These are phyloP conservation scores for Protosalanx chinensis DNA, from an alignment of 2,797 vertebrate species.

Conservation along the genomic window DNA sequence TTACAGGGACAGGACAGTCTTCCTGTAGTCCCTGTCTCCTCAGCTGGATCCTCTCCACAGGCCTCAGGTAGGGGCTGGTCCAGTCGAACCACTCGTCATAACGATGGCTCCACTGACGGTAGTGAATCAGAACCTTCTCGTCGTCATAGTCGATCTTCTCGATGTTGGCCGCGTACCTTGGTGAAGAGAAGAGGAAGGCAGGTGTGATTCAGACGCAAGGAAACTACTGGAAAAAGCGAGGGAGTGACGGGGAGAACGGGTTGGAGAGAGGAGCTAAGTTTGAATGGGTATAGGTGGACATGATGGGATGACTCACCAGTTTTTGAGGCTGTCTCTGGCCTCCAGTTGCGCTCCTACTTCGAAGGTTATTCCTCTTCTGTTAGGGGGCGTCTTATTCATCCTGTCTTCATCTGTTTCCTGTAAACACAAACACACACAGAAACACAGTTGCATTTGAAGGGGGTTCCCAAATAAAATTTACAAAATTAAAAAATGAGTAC, in stretches of 20 bases:
- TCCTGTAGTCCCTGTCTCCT: slow-evolving; percentile 72
- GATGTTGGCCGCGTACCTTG: slow-evolving; percentile 94
- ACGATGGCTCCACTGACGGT: slow-evolving; percentile 98
- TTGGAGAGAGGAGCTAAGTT: neutral
- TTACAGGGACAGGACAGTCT: slow-evolving; percentile 62
- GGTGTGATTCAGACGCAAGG: neutral
- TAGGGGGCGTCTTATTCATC: slow-evolving; percentile 98
- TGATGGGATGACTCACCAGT: slow-evolving; percentile 80
- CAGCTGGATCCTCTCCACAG: slow-evolving; percentile 92
- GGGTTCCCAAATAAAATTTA: neutral
- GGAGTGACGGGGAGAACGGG: slow-evolving; percentile 40
- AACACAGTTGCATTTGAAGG: neutral
- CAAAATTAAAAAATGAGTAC: no score
- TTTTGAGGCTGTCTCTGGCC: slow-evolving; percentile 97
- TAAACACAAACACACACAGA: slow-evolving; percentile 38
- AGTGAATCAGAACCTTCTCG: slow-evolving; percentile 96
- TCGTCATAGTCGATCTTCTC: slow-evolving; percentile 97
- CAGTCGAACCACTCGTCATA: slow-evolving; percentile 99
- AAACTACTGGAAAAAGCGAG: slow-evolving; percentile 15
- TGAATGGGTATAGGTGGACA: neutral
- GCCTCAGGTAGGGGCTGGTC: slow-evolving; percentile 94
- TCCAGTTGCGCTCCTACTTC: slow-evolving; percentile 97
- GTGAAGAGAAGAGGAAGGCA: neutral
- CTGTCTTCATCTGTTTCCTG: slow-evolving; percentile 74
- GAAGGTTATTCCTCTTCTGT: slow-evolving; percentile 97